phyloP scores from a whole-genome alignment of 2,113 vertebrate species.

The Psophia crepitans region DNA sequence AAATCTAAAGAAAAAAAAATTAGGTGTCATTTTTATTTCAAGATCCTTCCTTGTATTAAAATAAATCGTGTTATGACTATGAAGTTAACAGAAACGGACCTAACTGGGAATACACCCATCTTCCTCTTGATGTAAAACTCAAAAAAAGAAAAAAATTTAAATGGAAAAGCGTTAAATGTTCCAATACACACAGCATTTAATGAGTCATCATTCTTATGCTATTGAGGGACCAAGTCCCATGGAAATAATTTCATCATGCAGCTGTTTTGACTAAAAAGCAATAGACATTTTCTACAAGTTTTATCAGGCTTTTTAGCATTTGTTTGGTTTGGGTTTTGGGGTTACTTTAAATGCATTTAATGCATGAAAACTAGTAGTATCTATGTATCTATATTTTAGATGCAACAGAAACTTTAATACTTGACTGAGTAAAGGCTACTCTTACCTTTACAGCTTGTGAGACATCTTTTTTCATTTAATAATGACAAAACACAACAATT shows the following conservation, averaged over 20 bases:
- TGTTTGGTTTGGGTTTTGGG: background rate
- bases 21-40: background rate
- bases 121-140: background rate
- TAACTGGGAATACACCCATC: background rate
- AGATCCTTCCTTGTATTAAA: background rate
- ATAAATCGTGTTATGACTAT: background rate
- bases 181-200: background rate
- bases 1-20: background rate
- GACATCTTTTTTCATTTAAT: background rate
- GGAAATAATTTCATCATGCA: background rate
- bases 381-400: background rate
- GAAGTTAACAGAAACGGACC: background rate
- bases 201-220: background rate
- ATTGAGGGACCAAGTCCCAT: background rate
- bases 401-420: background rate
- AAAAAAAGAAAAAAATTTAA: background rate
- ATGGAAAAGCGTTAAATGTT: background rate
- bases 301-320: background rate
- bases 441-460: background rate
- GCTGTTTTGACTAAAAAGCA: background rate
- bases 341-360: background rate
- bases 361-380: background rate
- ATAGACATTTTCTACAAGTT: background rate
- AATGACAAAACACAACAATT: background rate
- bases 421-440: background rate